Base-by-base conservation (phyloP, 2,888 invertebrate genomes). In the Andrena fulva region DNA sequence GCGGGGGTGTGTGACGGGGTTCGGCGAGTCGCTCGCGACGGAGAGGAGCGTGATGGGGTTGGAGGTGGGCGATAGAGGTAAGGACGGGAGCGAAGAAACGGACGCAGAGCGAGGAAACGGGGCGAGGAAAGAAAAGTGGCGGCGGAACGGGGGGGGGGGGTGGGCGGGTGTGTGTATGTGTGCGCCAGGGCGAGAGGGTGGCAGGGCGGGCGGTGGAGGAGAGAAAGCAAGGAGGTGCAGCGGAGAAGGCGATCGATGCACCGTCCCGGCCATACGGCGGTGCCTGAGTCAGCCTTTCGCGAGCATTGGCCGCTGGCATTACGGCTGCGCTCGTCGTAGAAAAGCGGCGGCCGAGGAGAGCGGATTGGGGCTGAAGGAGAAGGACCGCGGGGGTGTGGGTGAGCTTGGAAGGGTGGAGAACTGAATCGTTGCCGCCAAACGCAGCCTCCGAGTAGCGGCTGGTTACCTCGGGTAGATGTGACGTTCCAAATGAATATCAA, bases 221-320 rank as follows among this genome's bases (percentile, higher is more conserved):
- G 24, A 16, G 64, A 59, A 72, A 62, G 12, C 68, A 82, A 77
- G 77, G 79, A 88, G 86, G 85, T 87, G 88, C 85, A 88, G 85
- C 84, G 77, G 82, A 84, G 88, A 83, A 80, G 80, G 82, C 87
- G 90, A 90, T 90, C 90, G 90, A 90, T 90, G 90, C 90, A 90
- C 89, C 89, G 87, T 84, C 85, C 89, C 89, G 86, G 89, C 86
- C 87, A 83, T 86, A 87, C 89, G 84, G 85, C 84, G 86, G 82
- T 89, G 89, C 87, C 88, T 89, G 88, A 89, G 87, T 89, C 88
- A 89, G 88, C 88, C 82, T 89, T 89, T 85, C 87, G 85, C 89
- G 86, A 89, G 88, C 88, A 89, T 87, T 89, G 88, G 86, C 89
- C 89, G 88, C 80, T 76, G 86, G 88, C 81, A 87, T 87, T 89